Evolutionary conservation across 2,113 vertebrate species (phyloP).

Genomic region (Pangasianodon hypophthalmus): DNA sequence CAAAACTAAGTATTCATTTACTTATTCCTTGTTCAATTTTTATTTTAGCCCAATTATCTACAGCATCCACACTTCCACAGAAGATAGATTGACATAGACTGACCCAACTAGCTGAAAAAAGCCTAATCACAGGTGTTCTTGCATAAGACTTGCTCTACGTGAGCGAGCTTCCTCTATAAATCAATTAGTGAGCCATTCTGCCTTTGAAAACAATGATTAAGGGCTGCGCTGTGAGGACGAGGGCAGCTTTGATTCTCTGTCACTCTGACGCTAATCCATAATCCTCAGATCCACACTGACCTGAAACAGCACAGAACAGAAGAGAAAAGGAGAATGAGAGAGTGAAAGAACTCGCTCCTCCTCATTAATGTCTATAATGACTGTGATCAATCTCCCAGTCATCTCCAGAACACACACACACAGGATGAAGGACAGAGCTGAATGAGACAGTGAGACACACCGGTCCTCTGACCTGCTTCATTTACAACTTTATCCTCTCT

Average conservation of each 20-base stretch:
- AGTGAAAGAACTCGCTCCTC: constrained; percentile 64
- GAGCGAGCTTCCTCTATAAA: constrained; percentile 42
- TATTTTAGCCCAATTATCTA: background rate
- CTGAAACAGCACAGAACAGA: constrained; percentile 7
- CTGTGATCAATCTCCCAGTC: constrained; percentile 72
- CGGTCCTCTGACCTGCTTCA: background rate
- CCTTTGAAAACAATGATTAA: constrained; percentile 69
- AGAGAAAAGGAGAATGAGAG: background rate
- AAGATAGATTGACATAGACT: background rate
- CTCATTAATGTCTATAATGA: constrained; percentile 77
- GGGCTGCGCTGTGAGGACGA: constrained; percentile 62
- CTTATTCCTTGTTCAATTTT: background rate
- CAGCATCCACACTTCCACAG: background rate
- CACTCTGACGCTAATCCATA: constrained; percentile 69
- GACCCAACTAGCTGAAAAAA: background rate
- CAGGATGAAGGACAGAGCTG: constrained; percentile 19
- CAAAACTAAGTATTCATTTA: background rate
- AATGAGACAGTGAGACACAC: background rate
- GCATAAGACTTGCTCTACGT: background rate
- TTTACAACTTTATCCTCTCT: background rate
- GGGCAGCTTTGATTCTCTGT: constrained; percentile 56
- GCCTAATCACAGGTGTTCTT: background rate
- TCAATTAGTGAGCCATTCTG: constrained; percentile 66
- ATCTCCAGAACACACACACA: constrained; percentile 27
- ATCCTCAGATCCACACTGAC: constrained; percentile 45